Base-by-base conservation (phyloP, 2,888 invertebrate genomes). In the Drosophila nr. medialis region DNA sequence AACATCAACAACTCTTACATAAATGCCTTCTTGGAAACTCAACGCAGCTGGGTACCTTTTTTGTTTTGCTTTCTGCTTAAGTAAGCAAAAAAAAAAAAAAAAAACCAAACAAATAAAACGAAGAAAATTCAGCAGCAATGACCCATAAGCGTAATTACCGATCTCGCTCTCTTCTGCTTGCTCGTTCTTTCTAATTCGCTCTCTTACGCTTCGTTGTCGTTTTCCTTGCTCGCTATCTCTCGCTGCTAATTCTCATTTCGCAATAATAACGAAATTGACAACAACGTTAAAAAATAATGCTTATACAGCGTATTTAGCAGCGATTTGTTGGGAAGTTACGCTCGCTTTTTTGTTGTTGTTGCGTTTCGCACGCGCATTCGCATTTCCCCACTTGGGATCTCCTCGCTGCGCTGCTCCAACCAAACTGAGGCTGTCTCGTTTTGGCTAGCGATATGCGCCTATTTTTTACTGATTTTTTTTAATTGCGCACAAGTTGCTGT, bases 361-460 rank as follows among this genome's bases (percentile, higher is more conserved):
- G 64, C 61, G 50, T 69, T 81, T 84, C 76, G 76, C 87, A 82
- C 85, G 80, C 83, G 80, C 87, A 79, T 53, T 71, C 64, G 59
- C 73, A 68, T 75, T 70, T 79, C 66, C 66, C 61, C 58, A 64
- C 38, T 67, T 67, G 70, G 60, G 54, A 79, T 77, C 66, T 66
- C 29, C 61, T 54, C 38, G 30, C n/a, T 36, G 66, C 42, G 29
- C 24, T 30, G 42, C 50, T 49, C 40, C 38, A 62, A 49, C 30
- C 49, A 40, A n/a, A 30, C 40, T 51, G 13, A 59, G 8, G 50
- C 76, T 66, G 34, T 77, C 72, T 58, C 72, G 40, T 49, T 76
- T 61, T 64, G 42, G n/a, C 59, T 18, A 54, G 48, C 38, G 50
- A 51, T 30, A 32, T 58, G 42, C 13, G 29, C 15, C 29, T 54